These are phyloP conservation scores for Papilio elwesi DNA, from an alignment of 2,888 invertebrate genomes.

Conservation along the genomic window DNA sequence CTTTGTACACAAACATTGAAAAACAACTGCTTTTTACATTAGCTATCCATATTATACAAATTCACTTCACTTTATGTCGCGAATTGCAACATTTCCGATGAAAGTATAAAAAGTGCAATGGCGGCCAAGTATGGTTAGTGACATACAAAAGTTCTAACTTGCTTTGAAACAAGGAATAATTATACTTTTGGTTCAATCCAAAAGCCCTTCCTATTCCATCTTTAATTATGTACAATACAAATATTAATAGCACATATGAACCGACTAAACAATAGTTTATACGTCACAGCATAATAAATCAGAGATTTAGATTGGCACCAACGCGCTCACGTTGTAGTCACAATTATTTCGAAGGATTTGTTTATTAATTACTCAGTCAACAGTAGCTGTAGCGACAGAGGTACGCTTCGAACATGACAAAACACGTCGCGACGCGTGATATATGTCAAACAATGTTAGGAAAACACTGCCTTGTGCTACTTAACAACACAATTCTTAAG, in stretches of 20 bases:
- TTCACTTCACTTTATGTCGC: too few species aligned
- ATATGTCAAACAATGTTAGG: slow-evolving; percentile 15
- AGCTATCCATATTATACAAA: too few species aligned
- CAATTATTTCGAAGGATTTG: slow-evolving; percentile 29
- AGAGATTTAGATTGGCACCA: not conserved
- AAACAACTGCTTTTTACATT: too few species aligned
- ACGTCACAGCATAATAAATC: slow-evolving; percentile 20
- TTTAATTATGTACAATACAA: not conserved
- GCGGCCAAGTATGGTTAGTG: too few species aligned
- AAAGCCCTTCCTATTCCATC: too few species aligned
- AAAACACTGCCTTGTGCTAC: not conserved
- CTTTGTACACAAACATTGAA: too few species aligned
- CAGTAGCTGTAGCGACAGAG: slow-evolving; percentile 10
- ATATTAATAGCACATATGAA: not conserved
- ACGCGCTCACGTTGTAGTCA: slow-evolving; percentile 15
- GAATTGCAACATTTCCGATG: too few species aligned
- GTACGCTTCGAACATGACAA: not conserved
- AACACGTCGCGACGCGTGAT: slow-evolving; percentile 2
- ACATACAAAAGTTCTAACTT: too few species aligned
- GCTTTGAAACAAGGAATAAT: too few species aligned
- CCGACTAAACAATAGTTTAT: not conserved
- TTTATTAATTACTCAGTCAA: slow-evolving; percentile 22
- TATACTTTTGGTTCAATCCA: too few species aligned
- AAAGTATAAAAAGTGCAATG: too few species aligned
- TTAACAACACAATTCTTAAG: not conserved